A percentile compares a stretch with the other conserved stretches of the same genome.
phyloP scores from a whole-genome alignment of 2,797 vertebrate genomes.

The Scarus forsteni region DNA sequence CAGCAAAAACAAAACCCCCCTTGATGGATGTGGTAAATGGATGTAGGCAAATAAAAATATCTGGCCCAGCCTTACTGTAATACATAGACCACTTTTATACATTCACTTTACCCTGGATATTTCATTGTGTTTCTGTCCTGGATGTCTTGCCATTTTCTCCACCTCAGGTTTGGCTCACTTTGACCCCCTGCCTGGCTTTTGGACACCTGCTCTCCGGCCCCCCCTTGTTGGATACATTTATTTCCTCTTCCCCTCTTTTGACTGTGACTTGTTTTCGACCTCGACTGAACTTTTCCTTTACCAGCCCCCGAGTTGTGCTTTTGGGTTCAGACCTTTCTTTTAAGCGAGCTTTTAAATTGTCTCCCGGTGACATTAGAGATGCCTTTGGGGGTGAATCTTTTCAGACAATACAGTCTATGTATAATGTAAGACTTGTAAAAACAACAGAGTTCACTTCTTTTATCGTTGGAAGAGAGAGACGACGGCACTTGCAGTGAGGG shows the following conservation, averaged over 20 bases:
- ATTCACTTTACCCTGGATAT: neutral
- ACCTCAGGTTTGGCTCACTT: neutral
- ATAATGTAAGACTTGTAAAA: constrained; percentile 23
- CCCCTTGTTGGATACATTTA: neutral
- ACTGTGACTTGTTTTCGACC: neutral
- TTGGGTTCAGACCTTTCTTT: constrained; percentile 12
- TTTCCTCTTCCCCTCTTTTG: neutral
- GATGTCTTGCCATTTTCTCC: neutral
- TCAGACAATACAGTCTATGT: constrained; percentile 10
- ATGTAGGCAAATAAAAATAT: no score
- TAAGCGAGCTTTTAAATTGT: constrained; percentile 12
- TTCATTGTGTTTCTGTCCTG: constrained; percentile 2
- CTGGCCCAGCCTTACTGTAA: neutral
- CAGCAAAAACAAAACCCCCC: no score
- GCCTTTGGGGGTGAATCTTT: constrained; percentile 13
- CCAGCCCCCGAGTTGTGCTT: neutral
- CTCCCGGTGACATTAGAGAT: constrained; percentile 17
- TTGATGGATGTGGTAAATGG: no score
- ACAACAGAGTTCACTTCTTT: constrained; percentile 29
- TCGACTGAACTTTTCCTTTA: neutral
- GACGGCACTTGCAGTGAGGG: constrained; percentile 14
- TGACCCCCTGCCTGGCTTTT: neutral
- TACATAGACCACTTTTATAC: neutral
- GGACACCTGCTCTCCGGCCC: constrained; percentile 7
- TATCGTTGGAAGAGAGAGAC: constrained; percentile 4